Evolutionary conservation across 64 coral and sea anemone genomes (phyloP).

Genomic region (Montipora capricornis): DNA sequence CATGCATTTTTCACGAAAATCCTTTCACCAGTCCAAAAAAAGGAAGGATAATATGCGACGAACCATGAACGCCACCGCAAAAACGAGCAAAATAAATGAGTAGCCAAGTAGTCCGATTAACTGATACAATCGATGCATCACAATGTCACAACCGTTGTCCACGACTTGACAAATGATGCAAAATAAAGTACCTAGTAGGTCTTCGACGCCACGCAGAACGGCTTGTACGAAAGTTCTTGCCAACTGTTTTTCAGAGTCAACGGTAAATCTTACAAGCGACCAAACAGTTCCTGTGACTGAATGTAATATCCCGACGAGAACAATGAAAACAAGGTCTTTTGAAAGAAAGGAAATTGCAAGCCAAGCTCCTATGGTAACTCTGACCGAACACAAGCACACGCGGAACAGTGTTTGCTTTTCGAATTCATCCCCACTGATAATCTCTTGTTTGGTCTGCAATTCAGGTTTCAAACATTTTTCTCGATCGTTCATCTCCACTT

Average conservation of each 20-base stretch:
- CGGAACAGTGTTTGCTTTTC: not conserved
- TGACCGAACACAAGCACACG: not conserved
- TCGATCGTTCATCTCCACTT: not conserved
- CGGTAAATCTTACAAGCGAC: not conserved
- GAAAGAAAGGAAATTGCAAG: conserved; percentile 2
- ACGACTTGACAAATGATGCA: not conserved
- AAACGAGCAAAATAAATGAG: not conserved
- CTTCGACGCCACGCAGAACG: not conserved
- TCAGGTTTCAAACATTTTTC: not conserved
- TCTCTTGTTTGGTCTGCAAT: not conserved
- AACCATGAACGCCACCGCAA: not conserved
- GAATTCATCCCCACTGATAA: not conserved
- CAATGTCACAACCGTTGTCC: not conserved
- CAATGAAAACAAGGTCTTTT: not conserved
- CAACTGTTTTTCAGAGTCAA: not conserved
- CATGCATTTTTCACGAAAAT: not conserved
- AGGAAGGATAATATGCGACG: not conserved
- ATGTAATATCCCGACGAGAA: not conserved
- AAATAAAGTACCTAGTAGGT: not conserved
- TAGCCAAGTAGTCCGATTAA: not conserved
- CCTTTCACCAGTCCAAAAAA: not conserved
- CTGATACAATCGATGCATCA: not conserved
- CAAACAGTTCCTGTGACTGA: not conserved
- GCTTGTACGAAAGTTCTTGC: not conserved
- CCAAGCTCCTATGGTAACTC: not conserved